Conservation (phyloP, 2,113 vertebrate genomes). For the Protomyctophum bolini region DNA sequence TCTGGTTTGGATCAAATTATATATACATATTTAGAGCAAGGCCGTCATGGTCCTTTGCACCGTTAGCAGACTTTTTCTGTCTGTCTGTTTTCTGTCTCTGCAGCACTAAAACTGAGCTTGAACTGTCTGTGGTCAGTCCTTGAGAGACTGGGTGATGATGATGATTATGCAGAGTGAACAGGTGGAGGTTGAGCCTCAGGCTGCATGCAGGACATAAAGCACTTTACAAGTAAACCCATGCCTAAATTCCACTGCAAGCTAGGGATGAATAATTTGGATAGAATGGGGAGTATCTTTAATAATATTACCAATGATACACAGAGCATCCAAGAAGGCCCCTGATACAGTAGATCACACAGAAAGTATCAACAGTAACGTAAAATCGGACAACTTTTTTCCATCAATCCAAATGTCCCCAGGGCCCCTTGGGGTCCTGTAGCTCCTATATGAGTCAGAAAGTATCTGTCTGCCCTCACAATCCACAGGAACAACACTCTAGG, state of each 20-base stretch:
- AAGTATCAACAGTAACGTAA: constrained; percentile 15
- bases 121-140: neutral
- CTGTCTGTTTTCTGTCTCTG: neutral
- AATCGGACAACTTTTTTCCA: constrained; percentile 10
- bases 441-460: constrained; percentile 38
- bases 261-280: neutral
- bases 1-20: neutral
- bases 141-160: constrained; percentile 3
- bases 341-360: neutral
- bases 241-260: constrained; percentile 48
- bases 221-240: constrained; percentile 21
- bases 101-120: neutral
- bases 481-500: constrained; percentile 45
- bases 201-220: neutral
- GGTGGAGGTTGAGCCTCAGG: constrained; percentile 44
- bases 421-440: constrained; percentile 49
- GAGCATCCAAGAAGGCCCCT: neutral
- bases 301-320: neutral
- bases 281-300: too few relatives aligned
- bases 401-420: constrained; percentile 29
- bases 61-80: neutral
- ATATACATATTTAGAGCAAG: neutral
- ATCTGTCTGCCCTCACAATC: constrained; percentile 33
- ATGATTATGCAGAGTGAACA: constrained; percentile 20
- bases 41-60: neutral